Conservation (phyloP, 2,797 vertebrate genomes). For the Parauchenoglanis punctatus region DNA sequence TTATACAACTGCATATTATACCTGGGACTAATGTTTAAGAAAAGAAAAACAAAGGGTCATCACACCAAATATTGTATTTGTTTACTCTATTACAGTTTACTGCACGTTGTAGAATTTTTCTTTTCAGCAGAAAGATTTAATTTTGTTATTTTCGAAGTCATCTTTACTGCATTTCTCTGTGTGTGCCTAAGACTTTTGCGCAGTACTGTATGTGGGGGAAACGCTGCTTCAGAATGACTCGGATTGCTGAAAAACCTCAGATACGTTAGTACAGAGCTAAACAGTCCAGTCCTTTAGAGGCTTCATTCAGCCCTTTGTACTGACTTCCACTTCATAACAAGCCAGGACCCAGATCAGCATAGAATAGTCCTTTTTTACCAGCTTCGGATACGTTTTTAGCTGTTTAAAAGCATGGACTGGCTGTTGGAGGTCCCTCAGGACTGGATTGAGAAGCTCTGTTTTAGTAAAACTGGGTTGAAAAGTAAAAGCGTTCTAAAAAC, state of each 20-base stretch:
- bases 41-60: no score
- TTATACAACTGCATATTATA: no score
- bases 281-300: neutral
- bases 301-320: neutral
- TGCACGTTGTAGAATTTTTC: no score
- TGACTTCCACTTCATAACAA: neutral
- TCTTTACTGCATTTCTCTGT: no score
- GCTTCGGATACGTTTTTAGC: neutral
- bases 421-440: neutral
- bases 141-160: no score
- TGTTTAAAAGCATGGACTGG: neutral
- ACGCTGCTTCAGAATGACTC: neutral
- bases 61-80: no score
- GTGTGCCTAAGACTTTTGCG: no score
- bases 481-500: neutral
- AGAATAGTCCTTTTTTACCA: neutral
- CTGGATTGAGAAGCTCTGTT: neutral
- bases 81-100: no score
- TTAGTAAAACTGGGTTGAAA: neutral
- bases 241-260: neutral
- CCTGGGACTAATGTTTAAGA: no score
- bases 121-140: no score
- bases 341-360: neutral
- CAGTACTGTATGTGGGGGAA: neutral
- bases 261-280: neutral